Evolutionary conservation across 2,888 invertebrate genomes (phyloP).

Genomic region (Dicranocentrus wangi): DNA sequence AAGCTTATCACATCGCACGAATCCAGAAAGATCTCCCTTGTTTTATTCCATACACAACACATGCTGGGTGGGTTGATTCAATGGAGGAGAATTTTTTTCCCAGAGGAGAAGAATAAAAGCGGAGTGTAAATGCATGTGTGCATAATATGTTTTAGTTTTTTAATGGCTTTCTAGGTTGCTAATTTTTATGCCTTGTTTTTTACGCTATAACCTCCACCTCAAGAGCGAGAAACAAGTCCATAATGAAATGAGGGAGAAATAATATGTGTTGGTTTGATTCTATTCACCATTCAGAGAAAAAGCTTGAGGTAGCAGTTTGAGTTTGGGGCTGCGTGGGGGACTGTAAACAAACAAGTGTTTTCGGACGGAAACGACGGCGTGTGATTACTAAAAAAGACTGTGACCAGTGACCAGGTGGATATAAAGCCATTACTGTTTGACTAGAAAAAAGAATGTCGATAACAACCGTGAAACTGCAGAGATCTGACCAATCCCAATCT

Average conservation of each 20-base stretch:
- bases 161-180: slow-evolving; percentile 40
- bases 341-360: too few relatives aligned
- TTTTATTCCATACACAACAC: slow-evolving; percentile 12
- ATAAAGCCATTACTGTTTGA: neutral
- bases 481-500: slow-evolving; percentile 53
- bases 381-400: too few relatives aligned
- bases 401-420: slow-evolving; percentile 1
- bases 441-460: slow-evolving; percentile 31
- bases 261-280: neutral
- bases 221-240: neutral
- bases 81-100: neutral
- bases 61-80: neutral
- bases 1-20: too few relatives aligned
- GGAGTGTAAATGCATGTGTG: neutral
- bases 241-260: slow-evolving; percentile 11
- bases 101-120: neutral
- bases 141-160: slow-evolving; percentile 4
- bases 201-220: neutral
- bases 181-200: slow-evolving; percentile 46
- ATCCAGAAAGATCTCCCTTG: neutral
- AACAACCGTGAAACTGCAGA: slow-evolving; percentile 34
- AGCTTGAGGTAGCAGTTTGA: neutral
- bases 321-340: neutral
- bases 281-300: neutral
- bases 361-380: too few relatives aligned